Evolutionary conservation across 2,888 invertebrate species (phyloP).

Genomic region (Chrysotoxum bicinctum): DNA sequence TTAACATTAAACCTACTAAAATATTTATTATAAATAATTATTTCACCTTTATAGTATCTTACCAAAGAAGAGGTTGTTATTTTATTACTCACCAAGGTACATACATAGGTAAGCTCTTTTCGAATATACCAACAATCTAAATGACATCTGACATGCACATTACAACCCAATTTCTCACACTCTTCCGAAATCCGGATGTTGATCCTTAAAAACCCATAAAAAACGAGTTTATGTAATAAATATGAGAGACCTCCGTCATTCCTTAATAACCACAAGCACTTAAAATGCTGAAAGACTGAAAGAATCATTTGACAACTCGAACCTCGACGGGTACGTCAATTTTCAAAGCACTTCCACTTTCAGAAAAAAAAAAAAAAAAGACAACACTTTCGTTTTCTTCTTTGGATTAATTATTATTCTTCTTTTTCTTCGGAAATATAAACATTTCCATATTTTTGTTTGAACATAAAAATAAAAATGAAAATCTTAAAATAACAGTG

Average conservation of each 20-base stretch:
- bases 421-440: neutral
- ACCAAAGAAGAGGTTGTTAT: neutral
- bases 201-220: slow-evolving; percentile 24
- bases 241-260: slow-evolving; percentile 11
- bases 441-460: slow-evolving; percentile 19
- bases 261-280: slow-evolving; percentile 24
- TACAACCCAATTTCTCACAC: slow-evolving; percentile 22
- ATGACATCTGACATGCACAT: neutral
- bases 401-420: slow-evolving; percentile 41
- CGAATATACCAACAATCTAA: neutral
- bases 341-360: slow-evolving; percentile 40
- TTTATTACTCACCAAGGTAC: neutral
- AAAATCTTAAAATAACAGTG: slow-evolving; percentile 50
- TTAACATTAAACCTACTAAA: too few relatives aligned
- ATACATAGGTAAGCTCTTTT: too few relatives aligned
- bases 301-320: slow-evolving; percentile 1
- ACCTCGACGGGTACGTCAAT: slow-evolving; percentile 14
- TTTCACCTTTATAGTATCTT: too few relatives aligned
- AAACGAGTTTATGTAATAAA: slow-evolving; percentile 29
- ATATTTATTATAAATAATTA: too few relatives aligned
- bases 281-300: neutral
- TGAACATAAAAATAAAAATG: slow-evolving; percentile 20
- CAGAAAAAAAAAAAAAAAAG: neutral
- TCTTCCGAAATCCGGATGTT: slow-evolving; percentile 9
- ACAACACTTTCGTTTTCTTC: slow-evolving; percentile 31